Percentiles rank a stretch among this genome's conserved stretches.
Evolutionary conservation across 2,113 vertebrate species (phyloP).

Genomic region (Orientallactaga bullata): DNA sequence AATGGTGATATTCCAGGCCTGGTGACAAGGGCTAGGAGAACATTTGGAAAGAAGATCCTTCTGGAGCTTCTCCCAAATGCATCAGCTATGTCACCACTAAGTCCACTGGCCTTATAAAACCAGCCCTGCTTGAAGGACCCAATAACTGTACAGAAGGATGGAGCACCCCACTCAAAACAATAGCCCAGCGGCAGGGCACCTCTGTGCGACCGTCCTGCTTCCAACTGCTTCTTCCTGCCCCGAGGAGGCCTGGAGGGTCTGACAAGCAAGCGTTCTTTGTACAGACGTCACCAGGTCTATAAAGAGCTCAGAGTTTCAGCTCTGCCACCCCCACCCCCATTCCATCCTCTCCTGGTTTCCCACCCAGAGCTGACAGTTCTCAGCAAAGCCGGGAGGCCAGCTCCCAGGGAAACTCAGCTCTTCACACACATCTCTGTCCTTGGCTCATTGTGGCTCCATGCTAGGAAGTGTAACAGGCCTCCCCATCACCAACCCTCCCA

Average conservation of each 20-base stretch:
- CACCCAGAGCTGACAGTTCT: not conserved
- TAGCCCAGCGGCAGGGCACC: not conserved
- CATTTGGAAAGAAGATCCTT: not conserved
- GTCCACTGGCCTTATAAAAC: not conserved
- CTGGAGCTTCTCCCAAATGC: not conserved
- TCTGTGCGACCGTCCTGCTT: not conserved
- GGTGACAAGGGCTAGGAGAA: not conserved
- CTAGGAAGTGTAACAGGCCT: constrained; percentile 41
- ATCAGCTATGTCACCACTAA: not conserved
- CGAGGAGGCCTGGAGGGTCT: not conserved
- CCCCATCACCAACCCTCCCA: constrained; percentile 19
- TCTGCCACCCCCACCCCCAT: not conserved
- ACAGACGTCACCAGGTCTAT: not conserved
- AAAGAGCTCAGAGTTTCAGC: not conserved
- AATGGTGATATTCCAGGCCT: not conserved
- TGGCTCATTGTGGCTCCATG: constrained; percentile 41
- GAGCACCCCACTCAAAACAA: not conserved
- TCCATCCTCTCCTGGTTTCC: constrained; percentile 7
- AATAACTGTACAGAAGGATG: not conserved
- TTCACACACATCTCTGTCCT: constrained; percentile 48
- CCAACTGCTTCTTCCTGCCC: not conserved
- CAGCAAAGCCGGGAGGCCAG: constrained; percentile 32
- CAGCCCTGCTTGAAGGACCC: not conserved
- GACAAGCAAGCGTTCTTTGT: constrained; percentile 27
- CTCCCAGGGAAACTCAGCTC: constrained; percentile 21